Evolutionary conservation across 2,797 vertebrate genomes (phyloP), one percentile per base, ranked within the genome.

Genomic region (Lacerta bilineata): DNA sequence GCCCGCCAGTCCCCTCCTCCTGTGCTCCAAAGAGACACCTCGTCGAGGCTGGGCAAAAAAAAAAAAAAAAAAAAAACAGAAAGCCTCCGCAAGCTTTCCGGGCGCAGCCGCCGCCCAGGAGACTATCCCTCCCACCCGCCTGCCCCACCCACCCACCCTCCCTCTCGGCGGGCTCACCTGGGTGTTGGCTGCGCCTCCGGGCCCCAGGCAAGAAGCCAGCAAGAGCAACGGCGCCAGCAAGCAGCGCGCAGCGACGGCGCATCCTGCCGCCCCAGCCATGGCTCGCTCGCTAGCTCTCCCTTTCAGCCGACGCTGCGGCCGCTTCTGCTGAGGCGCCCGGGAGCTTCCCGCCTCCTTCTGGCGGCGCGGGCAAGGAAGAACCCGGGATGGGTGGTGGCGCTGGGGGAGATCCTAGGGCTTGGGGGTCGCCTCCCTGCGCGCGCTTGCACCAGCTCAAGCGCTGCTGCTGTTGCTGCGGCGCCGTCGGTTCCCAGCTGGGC

Each of bases 371-470:
- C 13, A 7, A 68, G 43, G 36, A 15, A 7, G 36, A 41, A 27
- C 17, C 20, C 41, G 39, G 74, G 18, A 17, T 17, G 13, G 39
- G 39, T 18, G 33, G 6, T 2, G 8, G 74, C 72, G 10, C 71
- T 5, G 13, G 33, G n/a, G 6, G 50, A 36, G n/a, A 36, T n/a
- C 68, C 71, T 8, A 4, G 11, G n/a, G 33, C 43, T 29, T 25
- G 23, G 18, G 59, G 86, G 66, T 83, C 17, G 92, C 88, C 92
- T 87, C 89, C 85, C 93, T 87, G 77, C 50, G 92, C 92, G 88
- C 85, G 13, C 43, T 33, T 69, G 72, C 64, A 41, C 78, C 85
- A 23, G 94, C 88, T 91, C 94, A 81, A 75, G 94, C 90, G 77
- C 77, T n/a, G 2, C n/a, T 23, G 43, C 75, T 27, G 75, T 18